Conservation (phyloP, 2,797 vertebrate genomes). For the Platyrinchus mystaceus region DNA sequence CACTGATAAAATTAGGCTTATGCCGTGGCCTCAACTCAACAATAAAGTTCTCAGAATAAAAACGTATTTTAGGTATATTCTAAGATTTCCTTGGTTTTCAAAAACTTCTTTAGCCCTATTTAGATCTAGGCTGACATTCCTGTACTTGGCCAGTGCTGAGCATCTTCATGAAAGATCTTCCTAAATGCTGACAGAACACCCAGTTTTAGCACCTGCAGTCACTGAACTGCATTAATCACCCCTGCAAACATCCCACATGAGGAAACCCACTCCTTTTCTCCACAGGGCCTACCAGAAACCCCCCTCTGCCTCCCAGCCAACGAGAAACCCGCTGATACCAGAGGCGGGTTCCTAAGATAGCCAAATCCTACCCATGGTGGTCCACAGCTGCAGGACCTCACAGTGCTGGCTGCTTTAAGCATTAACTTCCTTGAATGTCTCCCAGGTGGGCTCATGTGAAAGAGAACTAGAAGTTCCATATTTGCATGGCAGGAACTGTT, state of each 20-base stretch:
- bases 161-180: background rate
- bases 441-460: background rate
- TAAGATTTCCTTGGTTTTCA: background rate
- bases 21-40: background rate
- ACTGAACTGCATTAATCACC: background rate
- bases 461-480: background rate
- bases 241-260: fast-evolving
- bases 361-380: background rate
- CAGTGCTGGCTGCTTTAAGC: background rate
- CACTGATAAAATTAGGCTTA: background rate
- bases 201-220: background rate
- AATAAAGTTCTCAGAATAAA: background rate
- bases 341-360: background rate
- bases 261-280: background rate
- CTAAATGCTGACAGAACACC: background rate
- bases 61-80: background rate
- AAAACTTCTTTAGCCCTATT: background rate
- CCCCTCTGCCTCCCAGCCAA: background rate
- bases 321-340: background rate
- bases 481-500: background rate
- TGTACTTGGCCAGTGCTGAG: background rate
- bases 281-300: background rate
- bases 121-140: background rate
- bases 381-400: background rate
- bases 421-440: background rate